Evolutionary conservation across 2,113 vertebrate genomes (phyloP), one percentile per base, ranked within the genome.

Genomic region (Monarcha castaneiventris): DNA sequence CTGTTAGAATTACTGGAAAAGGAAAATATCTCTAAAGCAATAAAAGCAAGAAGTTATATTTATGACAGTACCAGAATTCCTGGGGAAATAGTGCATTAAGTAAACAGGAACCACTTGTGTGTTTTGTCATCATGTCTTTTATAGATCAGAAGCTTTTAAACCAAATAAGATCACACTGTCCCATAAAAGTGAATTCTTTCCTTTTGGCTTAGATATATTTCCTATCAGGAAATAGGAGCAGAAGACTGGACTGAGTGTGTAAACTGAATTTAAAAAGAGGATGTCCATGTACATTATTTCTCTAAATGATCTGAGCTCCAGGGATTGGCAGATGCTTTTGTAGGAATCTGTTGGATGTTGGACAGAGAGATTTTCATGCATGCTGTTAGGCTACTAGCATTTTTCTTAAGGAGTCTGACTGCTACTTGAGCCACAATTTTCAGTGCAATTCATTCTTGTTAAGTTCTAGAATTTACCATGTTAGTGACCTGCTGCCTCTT

Each of bases 81-180:
- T 66, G 56, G 49, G 61, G 59, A 91, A 84, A 72, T 16, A 69
- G 35, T 39, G 35, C 69, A 41, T 71, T 92, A 93, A 84, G 64
- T 87, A 87, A 93, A 89, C 86, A 84, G 59, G 59, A 88, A 76
- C 39, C n/a, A 90, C 21, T 46, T 51, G 59, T 93, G 35, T 66
- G 23, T 84, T 93, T 83, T 95, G 74, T 85, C 94, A 62, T 58
- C 1, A 0, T 64, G 54, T 33, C 37, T 86, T 89, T 90, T 66
- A 49, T 76, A 88, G 75, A 94, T 37, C 59, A 92, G 76, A 73
- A 86, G 43, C 59, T 90, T 80, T 88, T 90, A 83, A 88, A 90
- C 48, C 23, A 69, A 77, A 51, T 67, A 10, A 7, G 43, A 68
- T 71, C 72, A 2, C 46, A 39, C 21, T 69, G 48, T 58, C 49